These are phyloP conservation scores for Pristionchus maxplancki DNA, from an alignment of 2,888 invertebrate genomes.

Conservation along the genomic window DNA sequence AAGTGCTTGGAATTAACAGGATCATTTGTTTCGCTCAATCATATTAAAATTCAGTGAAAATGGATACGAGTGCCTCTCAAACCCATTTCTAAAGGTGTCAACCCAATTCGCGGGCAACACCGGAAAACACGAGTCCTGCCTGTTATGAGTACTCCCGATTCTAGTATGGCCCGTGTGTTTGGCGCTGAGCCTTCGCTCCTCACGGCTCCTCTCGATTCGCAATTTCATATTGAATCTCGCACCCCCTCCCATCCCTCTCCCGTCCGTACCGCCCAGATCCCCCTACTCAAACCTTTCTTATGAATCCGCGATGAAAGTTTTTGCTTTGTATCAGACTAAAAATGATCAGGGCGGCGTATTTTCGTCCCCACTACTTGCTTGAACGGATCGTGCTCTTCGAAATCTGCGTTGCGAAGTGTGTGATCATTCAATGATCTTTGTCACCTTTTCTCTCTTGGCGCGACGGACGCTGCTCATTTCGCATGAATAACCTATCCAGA, in stretches of 20 bases:
- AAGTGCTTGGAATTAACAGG: not conserved
- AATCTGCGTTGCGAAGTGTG: too few species aligned
- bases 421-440: not conserved
- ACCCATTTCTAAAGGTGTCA: not conserved
- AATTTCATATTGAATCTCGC: conserved; percentile 36
- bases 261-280: not conserved
- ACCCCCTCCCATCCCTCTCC: not conserved
- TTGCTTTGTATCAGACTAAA: not conserved
- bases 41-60: not conserved
- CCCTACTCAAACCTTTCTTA: not conserved
- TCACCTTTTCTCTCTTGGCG: not conserved
- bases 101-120: not conserved
- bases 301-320: not conserved
- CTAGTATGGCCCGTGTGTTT: conserved; percentile 32
- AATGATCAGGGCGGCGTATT: not conserved
- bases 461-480: not conserved
- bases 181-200: not conserved
- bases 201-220: conserved; percentile 23
- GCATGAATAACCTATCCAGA: not conserved
- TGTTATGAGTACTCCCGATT: conserved; percentile 25
- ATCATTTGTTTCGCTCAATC: not conserved
- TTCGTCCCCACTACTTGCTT: too few species aligned
- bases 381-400: too few species aligned
- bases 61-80: not conserved
- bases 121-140: not conserved